Conservation (phyloP, 2,113 vertebrate genomes). For the human region DNA sequence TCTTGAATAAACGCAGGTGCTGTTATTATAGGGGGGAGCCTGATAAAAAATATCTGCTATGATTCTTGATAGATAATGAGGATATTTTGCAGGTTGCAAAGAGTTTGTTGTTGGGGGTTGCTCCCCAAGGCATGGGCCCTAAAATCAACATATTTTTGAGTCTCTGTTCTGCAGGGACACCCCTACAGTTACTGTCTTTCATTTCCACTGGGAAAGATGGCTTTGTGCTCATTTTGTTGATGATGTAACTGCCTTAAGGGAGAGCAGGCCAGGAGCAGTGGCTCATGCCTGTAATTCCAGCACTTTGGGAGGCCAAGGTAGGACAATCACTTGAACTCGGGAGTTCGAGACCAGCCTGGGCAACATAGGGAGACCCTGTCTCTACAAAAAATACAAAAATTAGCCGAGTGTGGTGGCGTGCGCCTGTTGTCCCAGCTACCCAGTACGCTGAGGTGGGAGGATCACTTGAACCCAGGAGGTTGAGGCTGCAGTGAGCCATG, state of each 20-base stretch:
- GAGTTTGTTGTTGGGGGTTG: too few species aligned
- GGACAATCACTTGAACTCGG: too few species aligned
- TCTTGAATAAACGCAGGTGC: background rate
- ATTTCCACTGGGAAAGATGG: rapidly evolving
- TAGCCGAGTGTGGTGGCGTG: too few species aligned
- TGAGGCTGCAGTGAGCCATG: too few species aligned
- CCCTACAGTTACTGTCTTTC: background rate
- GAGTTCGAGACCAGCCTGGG: too few species aligned
- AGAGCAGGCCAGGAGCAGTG: background rate
- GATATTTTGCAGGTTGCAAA: background rate
- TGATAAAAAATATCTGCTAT: background rate
- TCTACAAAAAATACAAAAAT: too few species aligned
- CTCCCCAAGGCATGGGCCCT: background rate
- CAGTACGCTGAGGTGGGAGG: too few species aligned
- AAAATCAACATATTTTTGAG: background rate
- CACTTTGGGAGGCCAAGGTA: too few species aligned
- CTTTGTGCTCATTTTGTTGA: background rate
- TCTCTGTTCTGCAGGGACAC: background rate
- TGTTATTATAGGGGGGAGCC: rapidly evolving
- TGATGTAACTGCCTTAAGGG: background rate
- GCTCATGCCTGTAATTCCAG: too few species aligned
- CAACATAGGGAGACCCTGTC: too few species aligned
- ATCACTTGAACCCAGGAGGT: too few species aligned
- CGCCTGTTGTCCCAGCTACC: too few species aligned
- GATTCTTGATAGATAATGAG: background rate